phyloP scores from a whole-genome alignment of 2,888 invertebrate genomes.

The Tipula vernalis region DNA sequence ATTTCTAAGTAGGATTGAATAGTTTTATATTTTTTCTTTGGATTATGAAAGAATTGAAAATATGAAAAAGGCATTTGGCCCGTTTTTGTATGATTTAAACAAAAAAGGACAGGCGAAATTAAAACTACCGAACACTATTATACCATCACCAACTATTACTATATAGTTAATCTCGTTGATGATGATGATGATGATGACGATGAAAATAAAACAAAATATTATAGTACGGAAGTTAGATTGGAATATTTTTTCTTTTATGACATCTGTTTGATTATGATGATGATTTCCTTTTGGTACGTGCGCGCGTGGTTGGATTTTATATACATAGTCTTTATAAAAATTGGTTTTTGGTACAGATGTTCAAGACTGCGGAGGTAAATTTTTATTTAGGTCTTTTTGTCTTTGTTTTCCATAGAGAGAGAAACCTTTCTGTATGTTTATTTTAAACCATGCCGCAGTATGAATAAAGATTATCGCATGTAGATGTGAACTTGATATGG shows the following conservation, averaged over 20 bases:
- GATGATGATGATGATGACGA: neutral
- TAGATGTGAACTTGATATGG: neutral
- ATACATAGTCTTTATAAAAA: neutral
- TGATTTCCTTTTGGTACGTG: slow-evolving; percentile 7
- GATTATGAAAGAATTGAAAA: neutral
- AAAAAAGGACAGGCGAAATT: neutral
- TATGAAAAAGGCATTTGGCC: neutral
- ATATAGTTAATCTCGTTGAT: neutral
- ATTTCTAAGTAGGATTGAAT: neutral
- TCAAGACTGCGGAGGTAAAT: neutral
- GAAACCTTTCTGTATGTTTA: neutral
- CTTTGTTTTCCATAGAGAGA: neutral
- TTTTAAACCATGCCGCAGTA: neutral
- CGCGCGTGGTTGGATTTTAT: slow-evolving; percentile 7
- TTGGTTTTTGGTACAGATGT: neutral
- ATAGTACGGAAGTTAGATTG: neutral
- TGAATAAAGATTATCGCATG: neutral
- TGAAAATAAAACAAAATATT: neutral
- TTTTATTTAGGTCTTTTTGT: neutral
- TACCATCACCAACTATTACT: neutral
- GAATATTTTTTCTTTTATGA: neutral
- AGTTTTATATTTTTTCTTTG: neutral
- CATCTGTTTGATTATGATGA: slow-evolving; percentile 8
- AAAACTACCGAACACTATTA: neutral
- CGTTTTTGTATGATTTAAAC: neutral